phyloP scores from a whole-genome alignment of 2,113 vertebrate genomes.

The Bubo blakistoni region DNA sequence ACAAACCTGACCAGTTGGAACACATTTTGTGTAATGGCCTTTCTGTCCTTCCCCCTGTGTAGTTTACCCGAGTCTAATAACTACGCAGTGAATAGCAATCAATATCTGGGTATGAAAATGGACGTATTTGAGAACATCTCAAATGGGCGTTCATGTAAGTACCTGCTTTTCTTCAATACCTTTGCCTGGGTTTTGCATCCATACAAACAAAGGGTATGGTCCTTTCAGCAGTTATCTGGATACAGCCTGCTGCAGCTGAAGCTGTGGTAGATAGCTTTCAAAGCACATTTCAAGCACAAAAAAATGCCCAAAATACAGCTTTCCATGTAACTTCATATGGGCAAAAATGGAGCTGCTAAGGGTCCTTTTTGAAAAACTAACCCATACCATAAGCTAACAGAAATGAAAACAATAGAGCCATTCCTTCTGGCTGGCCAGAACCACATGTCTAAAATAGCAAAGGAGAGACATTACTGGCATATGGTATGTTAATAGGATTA shows the following conservation, averaged over 20 bases:
- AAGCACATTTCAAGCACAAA: background rate
- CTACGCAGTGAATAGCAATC: background rate
- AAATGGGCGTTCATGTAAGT: background rate
- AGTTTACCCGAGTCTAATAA: rapidly evolving
- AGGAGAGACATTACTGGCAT: background rate
- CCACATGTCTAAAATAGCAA: background rate
- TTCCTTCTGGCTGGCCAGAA: background rate
- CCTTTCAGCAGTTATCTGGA: background rate
- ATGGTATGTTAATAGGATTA: background rate
- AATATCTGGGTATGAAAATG: background rate
- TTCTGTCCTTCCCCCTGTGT: background rate
- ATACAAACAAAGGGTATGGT: background rate
- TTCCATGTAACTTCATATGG: background rate
- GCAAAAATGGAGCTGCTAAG: background rate
- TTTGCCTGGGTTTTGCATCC: background rate
- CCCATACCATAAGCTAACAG: background rate
- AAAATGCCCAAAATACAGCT: background rate
- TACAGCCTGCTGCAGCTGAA: background rate
- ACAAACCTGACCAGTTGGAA: background rate
- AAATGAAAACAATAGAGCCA: background rate
- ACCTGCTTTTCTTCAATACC: background rate
- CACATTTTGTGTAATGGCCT: rapidly evolving
- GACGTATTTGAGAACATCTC: background rate
- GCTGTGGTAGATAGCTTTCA: background rate
- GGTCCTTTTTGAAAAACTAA: background rate